phyloP scores from a whole-genome alignment of 2,888 invertebrate genomes.

The Sepiola atlantica region DNA sequence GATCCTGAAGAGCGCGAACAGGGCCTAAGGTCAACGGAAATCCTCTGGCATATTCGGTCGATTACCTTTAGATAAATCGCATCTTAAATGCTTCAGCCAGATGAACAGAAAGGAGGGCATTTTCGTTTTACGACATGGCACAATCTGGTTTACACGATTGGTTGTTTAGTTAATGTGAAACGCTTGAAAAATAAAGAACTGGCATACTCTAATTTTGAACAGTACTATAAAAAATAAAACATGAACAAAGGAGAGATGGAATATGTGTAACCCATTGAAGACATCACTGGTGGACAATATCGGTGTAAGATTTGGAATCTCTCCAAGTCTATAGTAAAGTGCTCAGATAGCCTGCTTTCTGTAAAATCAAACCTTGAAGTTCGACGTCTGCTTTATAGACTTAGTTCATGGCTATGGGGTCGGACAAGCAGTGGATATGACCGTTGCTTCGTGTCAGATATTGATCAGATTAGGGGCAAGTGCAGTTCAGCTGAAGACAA shows the following conservation, averaged over 20 bases:
- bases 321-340: neutral
- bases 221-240: neutral
- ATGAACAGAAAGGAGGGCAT: neutral
- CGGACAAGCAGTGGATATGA: neutral
- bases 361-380: neutral
- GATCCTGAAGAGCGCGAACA: neutral
- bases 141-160: neutral
- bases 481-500: neutral
- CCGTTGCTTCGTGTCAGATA: neutral
- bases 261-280: neutral
- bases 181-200: neutral
- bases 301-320: neutral
- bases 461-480: neutral
- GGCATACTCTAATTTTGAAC: neutral
- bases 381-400: neutral
- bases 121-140: neutral
- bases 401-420: neutral
- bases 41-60: neutral
- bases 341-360: neutral
- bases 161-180: neutral
- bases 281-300: neutral
- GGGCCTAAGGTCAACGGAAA: neutral
- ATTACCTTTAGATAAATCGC: neutral
- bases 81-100: neutral
- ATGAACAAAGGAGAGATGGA: neutral